These are phyloP conservation scores for Macrosteles quadrilineatus DNA, from an alignment of 1,140 invertebrate species.

Conservation along the genomic window DNA sequence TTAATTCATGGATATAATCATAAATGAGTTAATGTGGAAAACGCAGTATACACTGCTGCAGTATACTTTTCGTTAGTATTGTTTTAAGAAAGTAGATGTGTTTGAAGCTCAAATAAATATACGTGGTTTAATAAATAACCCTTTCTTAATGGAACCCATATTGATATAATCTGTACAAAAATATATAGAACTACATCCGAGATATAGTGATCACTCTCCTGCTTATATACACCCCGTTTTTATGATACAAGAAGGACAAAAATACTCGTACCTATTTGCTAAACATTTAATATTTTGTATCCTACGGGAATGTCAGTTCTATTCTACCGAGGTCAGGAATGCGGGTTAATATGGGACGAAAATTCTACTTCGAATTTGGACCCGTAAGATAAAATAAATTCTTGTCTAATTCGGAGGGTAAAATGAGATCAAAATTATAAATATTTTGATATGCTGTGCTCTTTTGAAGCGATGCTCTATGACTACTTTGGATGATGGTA, in stretches of 20 bases:
- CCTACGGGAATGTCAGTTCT: background rate
- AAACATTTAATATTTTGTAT: background rate
- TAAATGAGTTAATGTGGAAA: no score
- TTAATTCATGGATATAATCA: no score
- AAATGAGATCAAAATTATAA: background rate
- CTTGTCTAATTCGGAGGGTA: background rate
- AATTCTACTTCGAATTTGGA: background rate
- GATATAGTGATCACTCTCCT: background rate
- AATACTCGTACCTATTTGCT: background rate
- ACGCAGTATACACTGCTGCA: no score
- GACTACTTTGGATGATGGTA: background rate
- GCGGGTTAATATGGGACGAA: background rate
- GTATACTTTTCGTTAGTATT: no score
- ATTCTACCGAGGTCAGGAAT: background rate
- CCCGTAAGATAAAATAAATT: background rate
- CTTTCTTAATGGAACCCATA: no score
- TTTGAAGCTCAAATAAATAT: no score
- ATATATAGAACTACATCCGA: background rate
- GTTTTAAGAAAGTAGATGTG: no score
- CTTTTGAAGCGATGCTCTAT: background rate
- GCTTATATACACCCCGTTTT: background rate
- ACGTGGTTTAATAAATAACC: no score
- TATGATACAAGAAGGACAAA: background rate
- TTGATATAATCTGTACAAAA: background rate
- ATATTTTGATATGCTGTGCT: conserved; percentile 14